Evolutionary conservation across 2,888 invertebrate genomes (phyloP).

Genomic region (Oxytorus armatus): DNA sequence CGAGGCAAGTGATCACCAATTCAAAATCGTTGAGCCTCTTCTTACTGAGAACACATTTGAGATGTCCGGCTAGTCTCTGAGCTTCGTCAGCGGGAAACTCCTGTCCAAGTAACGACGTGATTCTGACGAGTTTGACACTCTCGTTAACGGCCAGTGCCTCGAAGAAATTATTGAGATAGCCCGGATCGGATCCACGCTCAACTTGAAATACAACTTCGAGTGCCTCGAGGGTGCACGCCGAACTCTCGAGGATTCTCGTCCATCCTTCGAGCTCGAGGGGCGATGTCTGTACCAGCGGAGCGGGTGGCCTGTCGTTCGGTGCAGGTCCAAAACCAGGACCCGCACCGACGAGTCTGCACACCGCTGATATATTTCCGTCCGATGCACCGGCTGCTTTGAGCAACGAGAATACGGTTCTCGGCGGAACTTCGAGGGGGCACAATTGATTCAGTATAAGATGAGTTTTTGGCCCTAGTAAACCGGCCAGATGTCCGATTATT

Average conservation of each 20-base stretch:
- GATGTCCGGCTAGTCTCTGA: conserved; percentile 84
- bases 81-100: conserved; percentile 86
- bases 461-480: conserved; percentile 85
- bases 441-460: conserved; percentile 85
- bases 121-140: conserved; percentile 85
- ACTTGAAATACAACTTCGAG: conserved; percentile 85
- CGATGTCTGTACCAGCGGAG: conserved; percentile 84
- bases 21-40: conserved; percentile 85
- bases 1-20: conserved; percentile 85
- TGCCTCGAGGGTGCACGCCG: conserved; percentile 85
- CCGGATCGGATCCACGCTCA: conserved; percentile 84
- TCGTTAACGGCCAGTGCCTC: conserved; percentile 85
- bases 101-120: conserved; percentile 85
- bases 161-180: conserved; percentile 85
- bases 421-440: conserved; percentile 85
- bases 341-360: conserved; percentile 85
- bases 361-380: conserved; percentile 85
- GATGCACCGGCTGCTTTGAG: conserved; percentile 86
- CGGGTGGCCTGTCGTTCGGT: conserved; percentile 79
- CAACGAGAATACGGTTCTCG: conserved; percentile 85
- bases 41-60: conserved; percentile 84
- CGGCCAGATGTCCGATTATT: conserved; percentile 85
- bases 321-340: conserved; percentile 84
- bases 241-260: conserved; percentile 85
- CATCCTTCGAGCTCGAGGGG: conserved; percentile 85